These are phyloP conservation scores for Ganaspis sp. DNA, from an alignment of 1,140 invertebrate species.

Conservation along the genomic window DNA sequence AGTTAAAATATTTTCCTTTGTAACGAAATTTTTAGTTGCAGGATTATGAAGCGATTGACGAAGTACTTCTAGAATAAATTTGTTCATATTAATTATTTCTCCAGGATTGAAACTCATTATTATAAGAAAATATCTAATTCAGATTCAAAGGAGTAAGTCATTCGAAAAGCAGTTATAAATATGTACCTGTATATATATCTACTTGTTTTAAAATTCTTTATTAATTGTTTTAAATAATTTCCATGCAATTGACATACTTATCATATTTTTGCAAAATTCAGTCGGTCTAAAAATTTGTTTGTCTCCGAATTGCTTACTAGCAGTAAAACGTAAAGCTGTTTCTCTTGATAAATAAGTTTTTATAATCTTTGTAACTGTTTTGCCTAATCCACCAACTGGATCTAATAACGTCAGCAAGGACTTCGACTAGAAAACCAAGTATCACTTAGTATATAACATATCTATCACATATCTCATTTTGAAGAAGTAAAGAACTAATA, in stretches of 20 bases:
- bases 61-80: neutral
- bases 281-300: neutral
- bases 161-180: too few relatives aligned
- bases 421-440: neutral
- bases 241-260: too few relatives aligned
- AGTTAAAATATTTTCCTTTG: neutral
- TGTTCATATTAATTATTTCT: too few relatives aligned
- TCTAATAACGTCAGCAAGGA: neutral
- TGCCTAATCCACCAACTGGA: neutral
- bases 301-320: neutral
- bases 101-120: too few relatives aligned
- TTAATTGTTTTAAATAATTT: too few relatives aligned
- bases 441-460: too few relatives aligned
- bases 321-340: neutral
- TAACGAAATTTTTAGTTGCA: neutral
- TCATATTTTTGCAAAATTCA: neutral
- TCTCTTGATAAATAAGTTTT: neutral
- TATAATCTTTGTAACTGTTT: neutral
- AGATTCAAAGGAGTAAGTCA: too few relatives aligned
- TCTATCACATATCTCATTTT: too few relatives aligned
- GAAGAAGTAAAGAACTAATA: too few relatives aligned
- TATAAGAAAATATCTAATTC: too few relatives aligned
- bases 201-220: too few relatives aligned
- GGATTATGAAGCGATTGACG: neutral
- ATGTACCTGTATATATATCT: too few relatives aligned